Evolutionary conservation across 2,113 vertebrate species (phyloP), one percentile per base, ranked within the genome.

Genomic region (Erythrolamprus reginae): DNA sequence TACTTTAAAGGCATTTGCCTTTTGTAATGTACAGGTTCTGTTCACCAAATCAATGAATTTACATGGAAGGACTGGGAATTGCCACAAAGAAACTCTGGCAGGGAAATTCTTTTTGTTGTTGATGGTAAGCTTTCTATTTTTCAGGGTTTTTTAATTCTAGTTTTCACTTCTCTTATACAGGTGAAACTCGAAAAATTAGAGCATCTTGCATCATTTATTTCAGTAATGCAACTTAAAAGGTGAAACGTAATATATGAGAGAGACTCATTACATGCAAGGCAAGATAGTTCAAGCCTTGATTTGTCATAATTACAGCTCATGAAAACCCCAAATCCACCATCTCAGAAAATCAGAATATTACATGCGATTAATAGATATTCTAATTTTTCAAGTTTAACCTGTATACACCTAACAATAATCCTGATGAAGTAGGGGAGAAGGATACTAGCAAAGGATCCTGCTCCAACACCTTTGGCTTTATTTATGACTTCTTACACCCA

Each of bases 1-100:
- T 94, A 65, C 28, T n/a, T 1, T n/a, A 65, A 61, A 61, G 58
- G 26, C 91, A 90, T 94, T 93, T 95, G 94, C 93, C 94, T 94
- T 90, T 94, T 95, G 89, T 92, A 93, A 94, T 92, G 93, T 95
- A 92, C 93, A 92, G 94, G 95, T 95, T 96, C 92, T 92, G 92
- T 94, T 95, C 94, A 94, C 91, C 93, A 92, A 92, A 87, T 92
- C 94, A 91, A 90, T 93, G 88, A 95, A 95, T 93, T 94, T 93
- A 93, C 93, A 94, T 91, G 84, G 90, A 95, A 93, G 92, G 94
- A 93, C 94, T 96, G 88, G n/a, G 82, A 90, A 89, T 48, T 38
- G 61, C 55, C 51, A 45, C 50, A 51, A 26, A 12, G 10, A 17
- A 48, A 89, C 23, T 13, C 23, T 26, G 28, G 12, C 21, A 45